Conservation (phyloP, 2,113 vertebrate genomes). For the Sitta europaea region DNA sequence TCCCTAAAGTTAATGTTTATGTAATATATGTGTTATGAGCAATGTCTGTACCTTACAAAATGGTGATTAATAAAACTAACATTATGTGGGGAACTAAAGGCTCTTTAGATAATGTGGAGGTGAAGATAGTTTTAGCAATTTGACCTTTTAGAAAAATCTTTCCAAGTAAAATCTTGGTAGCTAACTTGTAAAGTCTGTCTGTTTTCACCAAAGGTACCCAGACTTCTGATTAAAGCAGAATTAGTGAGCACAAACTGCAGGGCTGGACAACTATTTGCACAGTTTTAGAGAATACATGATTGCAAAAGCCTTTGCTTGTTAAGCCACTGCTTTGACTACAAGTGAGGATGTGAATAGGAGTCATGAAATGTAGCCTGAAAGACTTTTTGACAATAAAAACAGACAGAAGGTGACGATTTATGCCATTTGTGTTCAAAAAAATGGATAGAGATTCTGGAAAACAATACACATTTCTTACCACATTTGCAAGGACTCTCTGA, state of each 20-base stretch:
- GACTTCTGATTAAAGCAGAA: conserved; percentile 18
- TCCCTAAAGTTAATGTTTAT: not conserved
- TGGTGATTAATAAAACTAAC: not conserved
- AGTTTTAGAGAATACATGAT: not conserved
- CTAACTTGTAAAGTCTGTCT: not conserved
- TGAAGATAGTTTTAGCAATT: not conserved
- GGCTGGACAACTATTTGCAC: not conserved
- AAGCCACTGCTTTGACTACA: not conserved
- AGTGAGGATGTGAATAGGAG: not conserved
- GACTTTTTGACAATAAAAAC: not conserved
- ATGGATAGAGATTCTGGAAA: not conserved
- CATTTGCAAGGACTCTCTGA: not conserved
- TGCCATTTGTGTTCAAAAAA: not conserved
- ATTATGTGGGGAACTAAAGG: not conserved
- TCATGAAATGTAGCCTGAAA: not conserved
- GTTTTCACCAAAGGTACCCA: not conserved
- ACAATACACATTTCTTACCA: not conserved
- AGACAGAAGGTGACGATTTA: not conserved
- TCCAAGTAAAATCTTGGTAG: not conserved
- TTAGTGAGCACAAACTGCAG: conserved; percentile 7
- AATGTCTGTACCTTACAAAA: not conserved
- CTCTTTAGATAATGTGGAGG: not conserved
- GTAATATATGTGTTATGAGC: not conserved
- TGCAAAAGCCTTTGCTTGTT: not conserved
- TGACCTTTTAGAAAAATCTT: not conserved